These are phyloP conservation scores for Patella pellucida DNA, from an alignment of 2,888 invertebrate species.

Conservation along the genomic window DNA sequence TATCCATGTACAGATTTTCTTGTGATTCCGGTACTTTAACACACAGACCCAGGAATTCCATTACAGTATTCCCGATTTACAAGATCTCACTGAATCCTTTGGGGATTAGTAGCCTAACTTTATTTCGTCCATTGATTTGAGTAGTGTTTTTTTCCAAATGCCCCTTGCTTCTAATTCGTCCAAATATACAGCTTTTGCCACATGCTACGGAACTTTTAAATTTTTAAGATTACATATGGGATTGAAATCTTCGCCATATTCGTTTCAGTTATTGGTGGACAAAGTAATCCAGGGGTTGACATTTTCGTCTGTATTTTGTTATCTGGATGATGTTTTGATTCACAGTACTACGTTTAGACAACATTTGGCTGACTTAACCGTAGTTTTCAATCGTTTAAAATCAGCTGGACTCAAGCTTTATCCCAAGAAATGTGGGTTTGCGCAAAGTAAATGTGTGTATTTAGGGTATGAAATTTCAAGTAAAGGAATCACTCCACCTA, in stretches of 20 bases:
- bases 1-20: too few species aligned
- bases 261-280: slow-evolving; percentile 38
- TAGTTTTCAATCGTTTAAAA: too few species aligned
- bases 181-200: slow-evolving; percentile 32
- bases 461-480: slow-evolving; percentile 27
- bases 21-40: too few species aligned
- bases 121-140: slow-evolving; percentile 36
- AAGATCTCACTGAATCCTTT: slow-evolving; percentile 37
- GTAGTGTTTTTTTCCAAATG: too few species aligned
- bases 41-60: too few species aligned
- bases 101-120: slow-evolving; percentile 31
- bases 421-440: slow-evolving; percentile 31
- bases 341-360: too few species aligned
- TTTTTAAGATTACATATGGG: slow-evolving; percentile 36
- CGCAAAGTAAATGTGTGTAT: slow-evolving; percentile 20
- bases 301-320: too few species aligned
- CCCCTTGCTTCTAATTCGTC: slow-evolving; percentile 11
- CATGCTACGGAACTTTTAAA: slow-evolving; percentile 34
- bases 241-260: slow-evolving; percentile 28
- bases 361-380: too few species aligned
- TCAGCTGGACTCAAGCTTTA: too few species aligned
- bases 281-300: slow-evolving; percentile 29
- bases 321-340: too few species aligned
- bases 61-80: too few species aligned
- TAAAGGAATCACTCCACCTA: slow-evolving; percentile 21